Evolutionary conservation across 2,888 invertebrate genomes (phyloP).

Genomic region (Quadriops clusia): DNA sequence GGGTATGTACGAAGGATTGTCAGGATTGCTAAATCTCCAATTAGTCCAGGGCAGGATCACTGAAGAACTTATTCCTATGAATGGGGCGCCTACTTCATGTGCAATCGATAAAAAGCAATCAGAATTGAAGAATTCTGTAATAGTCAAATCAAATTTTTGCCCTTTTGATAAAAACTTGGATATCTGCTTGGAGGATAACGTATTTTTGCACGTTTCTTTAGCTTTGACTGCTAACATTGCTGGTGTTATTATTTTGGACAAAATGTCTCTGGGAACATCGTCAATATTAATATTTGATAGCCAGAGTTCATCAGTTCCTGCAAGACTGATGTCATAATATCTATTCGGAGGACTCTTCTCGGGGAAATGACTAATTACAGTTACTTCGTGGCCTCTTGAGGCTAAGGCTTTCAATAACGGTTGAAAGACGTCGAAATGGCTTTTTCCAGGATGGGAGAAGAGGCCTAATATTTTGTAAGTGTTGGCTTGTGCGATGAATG

Average conservation of each 20-base stretch:
- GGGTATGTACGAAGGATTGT: constrained; percentile 36
- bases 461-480: constrained; percentile 51
- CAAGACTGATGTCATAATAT: constrained; percentile 17
- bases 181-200: constrained; percentile 26
- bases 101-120: constrained; percentile 56
- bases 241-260: constrained; percentile 4
- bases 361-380: constrained; percentile 54
- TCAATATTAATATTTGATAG: constrained; percentile 9
- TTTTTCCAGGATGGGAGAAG: constrained; percentile 56
- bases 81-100: constrained; percentile 45
- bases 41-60: constrained; percentile 37
- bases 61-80: constrained; percentile 41
- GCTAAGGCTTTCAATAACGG: constrained; percentile 49
- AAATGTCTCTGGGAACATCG: constrained; percentile 6
- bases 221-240: constrained; percentile 4
- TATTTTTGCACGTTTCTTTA: constrained; percentile 10
- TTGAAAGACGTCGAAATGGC: constrained; percentile 56
- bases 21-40: constrained; percentile 36
- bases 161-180: constrained; percentile 31
- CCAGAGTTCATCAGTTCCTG: constrained; percentile 9
- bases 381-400: constrained; percentile 51
- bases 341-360: constrained; percentile 12
- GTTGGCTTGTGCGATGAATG: too few species aligned
- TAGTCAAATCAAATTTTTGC: constrained; percentile 48
- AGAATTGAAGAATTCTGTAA: constrained; percentile 56